Conservation (phyloP, 2,113 vertebrate genomes). For the Camarhynchus parvulus region DNA sequence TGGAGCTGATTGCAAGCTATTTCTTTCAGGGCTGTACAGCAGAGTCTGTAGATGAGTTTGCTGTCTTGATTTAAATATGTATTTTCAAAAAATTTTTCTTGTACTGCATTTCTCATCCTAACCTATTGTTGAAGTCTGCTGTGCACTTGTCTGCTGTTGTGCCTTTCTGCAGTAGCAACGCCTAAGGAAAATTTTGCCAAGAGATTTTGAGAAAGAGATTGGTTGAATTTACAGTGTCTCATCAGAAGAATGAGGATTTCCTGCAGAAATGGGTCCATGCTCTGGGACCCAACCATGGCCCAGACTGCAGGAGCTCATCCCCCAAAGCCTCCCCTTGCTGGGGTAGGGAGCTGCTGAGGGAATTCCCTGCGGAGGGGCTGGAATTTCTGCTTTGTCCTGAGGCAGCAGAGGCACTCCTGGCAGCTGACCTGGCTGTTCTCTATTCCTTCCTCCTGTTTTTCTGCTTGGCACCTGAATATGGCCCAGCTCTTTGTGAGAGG, state of each 20-base stretch:
- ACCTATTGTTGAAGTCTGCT: rapidly evolving
- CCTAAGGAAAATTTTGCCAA: background rate
- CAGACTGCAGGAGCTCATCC: background rate
- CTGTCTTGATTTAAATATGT: background rate
- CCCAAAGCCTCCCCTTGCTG: background rate
- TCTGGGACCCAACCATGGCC: background rate
- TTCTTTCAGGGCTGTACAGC: background rate
- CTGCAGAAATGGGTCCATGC: background rate
- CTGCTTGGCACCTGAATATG: background rate
- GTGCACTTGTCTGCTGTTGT: background rate
- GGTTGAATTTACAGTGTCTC: background rate
- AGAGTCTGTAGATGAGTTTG: background rate
- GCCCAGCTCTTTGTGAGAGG: background rate
- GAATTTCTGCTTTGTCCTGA: background rate
- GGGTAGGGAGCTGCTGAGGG: background rate
- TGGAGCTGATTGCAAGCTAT: background rate
- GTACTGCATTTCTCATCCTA: background rate
- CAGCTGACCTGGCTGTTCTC: background rate
- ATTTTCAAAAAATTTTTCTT: background rate
- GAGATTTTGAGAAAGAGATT: background rate
- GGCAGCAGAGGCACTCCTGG: background rate
- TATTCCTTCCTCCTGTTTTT: background rate
- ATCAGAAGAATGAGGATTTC: background rate
- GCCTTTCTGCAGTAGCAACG: background rate
- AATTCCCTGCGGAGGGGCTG: background rate